These are phyloP conservation scores for Theristus sp. DNA, from an alignment of 2,888 invertebrate genomes.

Conservation along the genomic window DNA sequence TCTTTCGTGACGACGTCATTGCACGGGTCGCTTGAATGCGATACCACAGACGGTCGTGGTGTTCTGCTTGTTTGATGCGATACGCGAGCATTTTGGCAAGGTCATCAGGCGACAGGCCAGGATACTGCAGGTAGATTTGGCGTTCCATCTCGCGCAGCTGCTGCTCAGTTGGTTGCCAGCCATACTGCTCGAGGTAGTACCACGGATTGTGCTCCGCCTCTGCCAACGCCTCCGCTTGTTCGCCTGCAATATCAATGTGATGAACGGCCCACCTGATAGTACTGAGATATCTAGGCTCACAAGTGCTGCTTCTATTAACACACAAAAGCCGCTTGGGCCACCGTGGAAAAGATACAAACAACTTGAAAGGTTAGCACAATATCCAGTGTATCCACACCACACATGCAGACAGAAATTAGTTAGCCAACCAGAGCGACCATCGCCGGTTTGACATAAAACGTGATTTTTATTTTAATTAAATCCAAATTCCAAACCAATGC, in stretches of 20 bases:
- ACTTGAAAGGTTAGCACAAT: too few species aligned
- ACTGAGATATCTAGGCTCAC: too few species aligned
- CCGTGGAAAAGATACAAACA: too few species aligned
- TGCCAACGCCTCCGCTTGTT: neutral
- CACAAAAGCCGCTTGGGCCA: too few species aligned
- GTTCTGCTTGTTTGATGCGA: conserved; percentile 38
- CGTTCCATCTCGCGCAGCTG: conserved; percentile 11
- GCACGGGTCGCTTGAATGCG: conserved; percentile 35
- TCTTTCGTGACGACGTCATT: neutral
- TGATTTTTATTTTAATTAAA: too few species aligned
- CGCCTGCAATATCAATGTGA: neutral
- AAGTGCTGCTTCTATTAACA: too few species aligned
- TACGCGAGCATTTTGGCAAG: conserved; percentile 37
- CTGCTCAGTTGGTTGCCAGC: neutral
- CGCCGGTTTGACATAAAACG: too few species aligned
- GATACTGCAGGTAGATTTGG: conserved; percentile 14
- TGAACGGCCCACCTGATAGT: too few species aligned
- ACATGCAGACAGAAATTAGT: too few species aligned
- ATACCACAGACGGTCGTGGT: conserved; percentile 42
- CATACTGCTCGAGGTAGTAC: neutral
- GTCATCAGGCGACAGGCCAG: conserved; percentile 14
- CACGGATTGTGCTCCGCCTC: neutral
- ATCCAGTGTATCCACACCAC: too few species aligned
- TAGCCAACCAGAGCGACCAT: too few species aligned
- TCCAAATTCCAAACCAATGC: too few species aligned